phyloP scores from a whole-genome alignment of 2,113 vertebrate species.

The Xiphophorus hellerii region DNA sequence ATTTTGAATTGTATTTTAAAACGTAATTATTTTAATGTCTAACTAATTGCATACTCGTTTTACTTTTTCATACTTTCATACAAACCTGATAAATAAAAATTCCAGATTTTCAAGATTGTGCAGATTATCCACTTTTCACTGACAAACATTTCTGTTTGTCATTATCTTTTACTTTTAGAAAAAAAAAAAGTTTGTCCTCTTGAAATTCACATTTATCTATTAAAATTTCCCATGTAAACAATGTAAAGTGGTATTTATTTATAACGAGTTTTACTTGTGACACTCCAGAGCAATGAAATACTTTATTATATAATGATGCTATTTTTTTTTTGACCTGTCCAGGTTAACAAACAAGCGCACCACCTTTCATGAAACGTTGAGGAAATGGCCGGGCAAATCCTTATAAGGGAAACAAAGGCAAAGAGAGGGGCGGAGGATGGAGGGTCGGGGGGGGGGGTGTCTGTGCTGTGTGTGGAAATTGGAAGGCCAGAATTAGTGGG shows the following conservation, averaged over 20 bases:
- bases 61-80: too few relatives aligned
- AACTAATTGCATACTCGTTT: too few relatives aligned
- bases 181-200: not conserved
- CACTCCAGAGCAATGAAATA: not conserved
- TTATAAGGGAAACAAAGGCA: constrained; percentile 87
- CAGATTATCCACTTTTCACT: not conserved
- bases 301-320: constrained; percentile 23
- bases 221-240: constrained; percentile 1
- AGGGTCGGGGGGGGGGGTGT: constrained; percentile 56
- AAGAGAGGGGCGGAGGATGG: constrained; percentile 72
- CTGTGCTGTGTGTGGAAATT: constrained; percentile 85
- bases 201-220: not conserved
- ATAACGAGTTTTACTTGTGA: not conserved
- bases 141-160: not conserved
- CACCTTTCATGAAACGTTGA: constrained; percentile 78
- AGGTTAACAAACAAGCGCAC: constrained; percentile 74
- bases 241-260: not conserved
- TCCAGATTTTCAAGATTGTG: not conserved
- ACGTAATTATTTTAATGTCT: too few relatives aligned
- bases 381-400: constrained; percentile 84
- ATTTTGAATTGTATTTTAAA: too few relatives aligned
- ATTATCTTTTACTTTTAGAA: not conserved
- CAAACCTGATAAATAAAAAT: too few relatives aligned
- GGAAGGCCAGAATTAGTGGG: constrained; percentile 88
- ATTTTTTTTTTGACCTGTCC: constrained; percentile 70